These are phyloP conservation scores for Epicampocera succincta DNA, from an alignment of 2,888 invertebrate species.

Conservation along the genomic window DNA sequence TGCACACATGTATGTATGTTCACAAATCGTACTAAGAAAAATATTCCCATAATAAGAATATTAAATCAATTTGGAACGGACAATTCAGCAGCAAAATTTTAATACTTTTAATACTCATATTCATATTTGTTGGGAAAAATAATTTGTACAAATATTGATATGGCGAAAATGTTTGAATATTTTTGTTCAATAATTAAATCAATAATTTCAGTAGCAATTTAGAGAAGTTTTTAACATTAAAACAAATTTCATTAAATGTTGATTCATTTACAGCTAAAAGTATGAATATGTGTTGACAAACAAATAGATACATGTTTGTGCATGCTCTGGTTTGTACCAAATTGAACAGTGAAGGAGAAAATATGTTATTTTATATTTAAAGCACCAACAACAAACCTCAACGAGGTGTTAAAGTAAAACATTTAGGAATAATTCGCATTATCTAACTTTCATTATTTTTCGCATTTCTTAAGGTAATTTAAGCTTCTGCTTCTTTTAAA, in stretches of 20 bases:
- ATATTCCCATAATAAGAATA: slow-evolving; percentile 15
- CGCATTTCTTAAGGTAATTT: no score
- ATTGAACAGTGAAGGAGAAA: no score
- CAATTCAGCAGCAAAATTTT: not conserved
- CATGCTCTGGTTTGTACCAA: not conserved
- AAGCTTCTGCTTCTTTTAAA: no score
- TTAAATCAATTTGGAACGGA: slow-evolving; percentile 10
- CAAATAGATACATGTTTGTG: not conserved
- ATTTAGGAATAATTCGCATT: no score
- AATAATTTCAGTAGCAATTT: slow-evolving; percentile 17
- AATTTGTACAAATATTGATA: slow-evolving; percentile 22
- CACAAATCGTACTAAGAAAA: not conserved
- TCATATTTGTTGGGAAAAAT: slow-evolving; percentile 10
- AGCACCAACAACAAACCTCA: no score
- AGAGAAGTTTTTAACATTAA: slow-evolving; percentile 21
- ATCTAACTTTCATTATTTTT: no score
- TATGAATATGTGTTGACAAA: no score
- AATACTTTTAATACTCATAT: not conserved
- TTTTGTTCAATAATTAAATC: slow-evolving; percentile 13
- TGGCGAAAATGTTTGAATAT: slow-evolving; percentile 13
- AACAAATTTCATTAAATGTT: slow-evolving; percentile 4
- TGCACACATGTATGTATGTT: no score
- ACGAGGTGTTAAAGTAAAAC: no score
- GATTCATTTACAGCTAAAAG: not conserved
- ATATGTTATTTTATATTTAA: no score